These are phyloP conservation scores for Amiota mariae DNA, from an alignment of 2,888 invertebrate species.

Conservation along the genomic window DNA sequence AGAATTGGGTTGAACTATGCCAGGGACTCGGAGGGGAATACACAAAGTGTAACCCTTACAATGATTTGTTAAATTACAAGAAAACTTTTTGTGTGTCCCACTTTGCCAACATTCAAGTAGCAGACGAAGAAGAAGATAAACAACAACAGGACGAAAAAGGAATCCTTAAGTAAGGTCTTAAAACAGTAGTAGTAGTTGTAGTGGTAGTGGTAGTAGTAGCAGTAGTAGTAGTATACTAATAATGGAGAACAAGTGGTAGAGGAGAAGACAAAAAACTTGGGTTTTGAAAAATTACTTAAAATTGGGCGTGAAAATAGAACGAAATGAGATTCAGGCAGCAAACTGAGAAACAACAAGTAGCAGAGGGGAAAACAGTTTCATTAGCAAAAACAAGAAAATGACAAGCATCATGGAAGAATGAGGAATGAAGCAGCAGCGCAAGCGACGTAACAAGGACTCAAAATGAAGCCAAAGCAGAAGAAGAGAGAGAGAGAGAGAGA, in stretches of 20 bases:
- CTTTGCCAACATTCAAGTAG: constrained; percentile 2
- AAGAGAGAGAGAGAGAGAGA: neutral
- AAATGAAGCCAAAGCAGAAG: neutral
- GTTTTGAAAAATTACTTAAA: constrained; percentile 60
- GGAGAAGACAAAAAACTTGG: constrained; percentile 38
- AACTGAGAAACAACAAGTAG: neutral
- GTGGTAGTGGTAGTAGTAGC: neutral
- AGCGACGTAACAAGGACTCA: too few relatives aligned
- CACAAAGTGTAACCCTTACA: constrained; percentile 48
- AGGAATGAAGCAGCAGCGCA: too few relatives aligned
- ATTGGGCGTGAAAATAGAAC: constrained; percentile 57
- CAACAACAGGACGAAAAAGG: constrained; percentile 1
- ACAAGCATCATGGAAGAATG: neutral
- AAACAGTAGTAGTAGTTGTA: neutral
- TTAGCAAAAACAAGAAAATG: constrained; percentile 19
- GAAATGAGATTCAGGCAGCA: neutral
- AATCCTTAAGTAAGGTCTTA: too few relatives aligned
- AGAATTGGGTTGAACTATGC: neutral
- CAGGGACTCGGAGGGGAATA: neutral
- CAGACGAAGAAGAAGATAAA: neutral
- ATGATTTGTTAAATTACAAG: constrained; percentile 58
- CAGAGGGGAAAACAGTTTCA: constrained; percentile 16
- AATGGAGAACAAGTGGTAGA: constrained; percentile 28
- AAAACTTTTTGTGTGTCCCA: constrained; percentile 50
- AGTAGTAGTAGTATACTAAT: constrained; percentile 11